Percentiles rank a stretch among this genome's conserved stretches.
phyloP scores from a whole-genome alignment of 2,797 vertebrate species.

The Eremophila alpestris region DNA sequence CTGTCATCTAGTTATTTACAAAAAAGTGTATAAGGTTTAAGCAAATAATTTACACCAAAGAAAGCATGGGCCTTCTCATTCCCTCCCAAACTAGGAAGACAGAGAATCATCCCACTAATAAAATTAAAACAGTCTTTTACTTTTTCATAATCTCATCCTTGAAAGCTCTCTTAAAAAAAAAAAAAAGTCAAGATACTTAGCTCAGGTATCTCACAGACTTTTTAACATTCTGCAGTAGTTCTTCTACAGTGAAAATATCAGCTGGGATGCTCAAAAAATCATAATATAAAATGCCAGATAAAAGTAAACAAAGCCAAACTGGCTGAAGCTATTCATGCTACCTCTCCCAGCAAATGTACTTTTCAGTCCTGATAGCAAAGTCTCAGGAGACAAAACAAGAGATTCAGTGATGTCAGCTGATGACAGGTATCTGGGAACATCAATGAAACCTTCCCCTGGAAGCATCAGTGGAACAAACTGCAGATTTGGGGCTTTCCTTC shows the following conservation, averaged over 20 bases:
- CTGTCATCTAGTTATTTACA: neutral
- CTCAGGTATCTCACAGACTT: neutral
- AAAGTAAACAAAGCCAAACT: slow-evolving; percentile 1
- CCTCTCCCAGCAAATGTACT: neutral
- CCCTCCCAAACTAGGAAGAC: neutral
- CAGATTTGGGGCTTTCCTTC: neutral
- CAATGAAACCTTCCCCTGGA: neutral
- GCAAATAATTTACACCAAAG: neutral
- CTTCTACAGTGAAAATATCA: neutral
- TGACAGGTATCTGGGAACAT: neutral
- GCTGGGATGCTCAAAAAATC: neutral
- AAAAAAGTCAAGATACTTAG: neutral
- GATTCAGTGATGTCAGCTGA: neutral
- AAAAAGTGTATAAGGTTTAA: neutral
- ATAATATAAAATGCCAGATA: neutral
- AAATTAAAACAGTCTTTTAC: neutral
- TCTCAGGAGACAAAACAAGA: neutral
- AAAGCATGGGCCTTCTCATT: neutral
- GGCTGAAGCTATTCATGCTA: neutral
- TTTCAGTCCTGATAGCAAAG: neutral
- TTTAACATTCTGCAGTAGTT: neutral
- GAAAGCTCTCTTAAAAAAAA: neutral
- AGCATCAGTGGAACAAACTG: neutral
- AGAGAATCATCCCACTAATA: neutral
- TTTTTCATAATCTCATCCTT: neutral